Base-by-base conservation (phyloP, 2,797 vertebrate species). In the Cryptoprocta ferox region DNA sequence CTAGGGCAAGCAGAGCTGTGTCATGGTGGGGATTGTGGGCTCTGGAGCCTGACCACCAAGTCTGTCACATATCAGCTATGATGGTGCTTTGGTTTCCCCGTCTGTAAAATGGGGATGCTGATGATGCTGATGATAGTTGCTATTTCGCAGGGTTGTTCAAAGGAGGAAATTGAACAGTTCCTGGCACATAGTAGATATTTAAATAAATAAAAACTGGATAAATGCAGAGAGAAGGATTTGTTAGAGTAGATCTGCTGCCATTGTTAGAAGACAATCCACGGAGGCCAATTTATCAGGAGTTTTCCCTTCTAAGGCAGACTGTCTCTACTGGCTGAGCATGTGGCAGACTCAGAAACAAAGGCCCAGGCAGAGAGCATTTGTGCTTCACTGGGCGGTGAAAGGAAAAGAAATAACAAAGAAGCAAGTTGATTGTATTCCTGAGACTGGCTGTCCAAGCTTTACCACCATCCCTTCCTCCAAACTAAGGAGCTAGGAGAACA, bases 361-460 rank as follows among this genome's bases (percentile, higher is more conserved):
- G 65, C 56, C 19, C 18, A 18, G 39, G 53, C 63, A 2, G 7
- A 50, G 61, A 92, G 59, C 32, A 3, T 81, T 50, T n/a, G 5
- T 42, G 90, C 83, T 93, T 93, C 68, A 9, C 66, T 59, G 56
- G 35, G 71, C 2, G 11, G 32, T 75, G 61, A 78, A 91, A 94
- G 81, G 35, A 50, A 93, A 73, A n/a, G 73, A 94, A 93, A 83
- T 66, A 81, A 80, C 63, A 80, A 80, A 93, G 93, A 70, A 95
- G 35, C 24, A 32, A 91, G 81, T 65, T 78, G 39, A 73, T 70
- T 89, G 35, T 90, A 24, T 78, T 53, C 61, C 83, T 39, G 71
- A 92, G 85, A 80, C 71, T 0, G 37, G 35, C 94, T 83, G 78
- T 92, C 96, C 92, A 76, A 73, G 26, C 19, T 13, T 19, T 39